phyloP scores from a whole-genome alignment of 2,888 invertebrate species.

The Folsomia candida region DNA sequence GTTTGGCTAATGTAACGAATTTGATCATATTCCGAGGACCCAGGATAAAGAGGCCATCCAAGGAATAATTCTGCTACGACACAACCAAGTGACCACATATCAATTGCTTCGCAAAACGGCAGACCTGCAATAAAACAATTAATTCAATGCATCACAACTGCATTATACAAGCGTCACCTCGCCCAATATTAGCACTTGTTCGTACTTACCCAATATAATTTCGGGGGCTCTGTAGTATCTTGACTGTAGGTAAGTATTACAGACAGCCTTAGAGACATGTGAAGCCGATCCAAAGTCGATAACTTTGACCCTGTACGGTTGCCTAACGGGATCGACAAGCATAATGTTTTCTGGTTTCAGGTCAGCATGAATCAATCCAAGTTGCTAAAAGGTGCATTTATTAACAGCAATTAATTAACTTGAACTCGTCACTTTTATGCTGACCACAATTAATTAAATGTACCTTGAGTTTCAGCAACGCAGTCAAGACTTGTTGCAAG shows the following conservation, averaged over 20 bases:
- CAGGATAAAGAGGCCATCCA: slow-evolving; percentile 99
- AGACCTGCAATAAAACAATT: slow-evolving; percentile 65
- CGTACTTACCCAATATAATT: slow-evolving; percentile 73
- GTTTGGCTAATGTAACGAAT: slow-evolving; percentile 96
- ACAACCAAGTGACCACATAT: slow-evolving; percentile 99
- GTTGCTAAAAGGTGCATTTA: slow-evolving; percentile 64
- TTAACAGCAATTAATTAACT: background rate
- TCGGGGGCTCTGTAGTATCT: slow-evolving; percentile 97
- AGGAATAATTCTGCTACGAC: slow-evolving; percentile 98
- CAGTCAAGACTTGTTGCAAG: slow-evolving; percentile 91
- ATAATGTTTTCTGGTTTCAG: slow-evolving; percentile 99
- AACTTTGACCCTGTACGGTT: slow-evolving; percentile 98
- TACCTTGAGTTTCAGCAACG: slow-evolving; percentile 79
- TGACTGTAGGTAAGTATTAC: slow-evolving; percentile 98
- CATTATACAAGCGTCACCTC: too few species aligned
- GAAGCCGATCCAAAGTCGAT: slow-evolving; percentile 99
- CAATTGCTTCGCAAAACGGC: slow-evolving; percentile 98
- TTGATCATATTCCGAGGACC: slow-evolving; percentile 98
- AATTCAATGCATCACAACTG: background rate
- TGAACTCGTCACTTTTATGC: too few species aligned
- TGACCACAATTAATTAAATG: slow-evolving; percentile 21
- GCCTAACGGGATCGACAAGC: slow-evolving; percentile 96
- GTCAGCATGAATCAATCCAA: slow-evolving; percentile 98
- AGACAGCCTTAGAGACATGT: slow-evolving; percentile 98
- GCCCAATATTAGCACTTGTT: background rate